Evolutionary conservation across 2,888 invertebrate genomes (phyloP).

Genomic region (Bugula neritina): DNA sequence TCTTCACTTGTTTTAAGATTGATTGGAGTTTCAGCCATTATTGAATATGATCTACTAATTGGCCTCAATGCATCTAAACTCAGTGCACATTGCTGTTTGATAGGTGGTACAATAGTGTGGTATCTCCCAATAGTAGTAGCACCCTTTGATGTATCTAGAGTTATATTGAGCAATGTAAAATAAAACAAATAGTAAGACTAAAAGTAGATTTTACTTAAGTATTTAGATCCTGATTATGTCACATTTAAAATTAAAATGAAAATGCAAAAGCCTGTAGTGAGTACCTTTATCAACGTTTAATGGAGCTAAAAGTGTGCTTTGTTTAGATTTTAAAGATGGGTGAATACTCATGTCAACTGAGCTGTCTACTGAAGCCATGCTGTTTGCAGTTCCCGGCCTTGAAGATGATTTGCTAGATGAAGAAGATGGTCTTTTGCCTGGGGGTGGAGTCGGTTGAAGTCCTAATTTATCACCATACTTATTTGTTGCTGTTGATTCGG

Average conservation of each 20-base stretch:
- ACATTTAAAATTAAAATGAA: too few relatives aligned
- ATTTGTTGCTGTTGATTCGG: neutral
- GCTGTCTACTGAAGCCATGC: neutral
- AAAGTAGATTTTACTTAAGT: too few relatives aligned
- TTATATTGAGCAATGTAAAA: too few relatives aligned
- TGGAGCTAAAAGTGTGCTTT: conserved; percentile 6
- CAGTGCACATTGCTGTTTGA: neutral
- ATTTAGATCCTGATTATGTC: too few relatives aligned
- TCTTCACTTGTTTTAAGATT: conserved; percentile 16
- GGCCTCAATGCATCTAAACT: neutral
- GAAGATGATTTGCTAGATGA: conserved; percentile 5
- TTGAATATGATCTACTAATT: conserved; percentile 5
- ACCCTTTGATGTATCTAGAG: neutral
- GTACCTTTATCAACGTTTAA: neutral
- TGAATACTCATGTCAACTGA: neutral
- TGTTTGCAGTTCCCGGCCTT: neutral
- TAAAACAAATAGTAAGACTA: too few relatives aligned
- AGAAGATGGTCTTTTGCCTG: neutral
- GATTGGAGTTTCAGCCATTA: conserved; percentile 15
- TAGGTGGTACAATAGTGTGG: conserved; percentile 21
- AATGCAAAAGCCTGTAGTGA: too few relatives aligned
- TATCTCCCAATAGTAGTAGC: conserved; percentile 16
- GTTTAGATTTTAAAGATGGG: neutral
- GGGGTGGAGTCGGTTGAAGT: conserved; percentile 13
- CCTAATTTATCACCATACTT: neutral